Base-by-base conservation (phyloP, 2,113 vertebrate species). In the Cochlearius cochlearius region DNA sequence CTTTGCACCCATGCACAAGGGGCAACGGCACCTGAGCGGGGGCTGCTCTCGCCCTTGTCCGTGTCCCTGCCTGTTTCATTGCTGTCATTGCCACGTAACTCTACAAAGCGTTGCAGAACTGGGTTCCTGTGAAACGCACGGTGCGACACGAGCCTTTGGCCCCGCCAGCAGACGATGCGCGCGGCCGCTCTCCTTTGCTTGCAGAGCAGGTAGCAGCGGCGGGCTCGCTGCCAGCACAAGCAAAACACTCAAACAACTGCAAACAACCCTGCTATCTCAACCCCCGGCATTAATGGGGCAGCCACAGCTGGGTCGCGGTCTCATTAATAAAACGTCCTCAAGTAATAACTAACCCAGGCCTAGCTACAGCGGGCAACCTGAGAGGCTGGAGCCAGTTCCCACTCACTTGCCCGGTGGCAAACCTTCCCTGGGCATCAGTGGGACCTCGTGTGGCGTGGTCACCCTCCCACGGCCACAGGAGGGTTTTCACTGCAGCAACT, bases 81-180 rank as follows among this genome's bases (percentile, higher is more conserved):
- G 73, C 86, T 36, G 2, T 12, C 21, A 7, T 4, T 15, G 32
- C 36, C 83, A 38, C 6, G 1, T 3, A 34, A 3, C 20, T 32
- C 84, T 21, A 47, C 67, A 13, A 41, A 59, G 58, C 0, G 19
- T 13, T 3, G 3, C 59, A 41, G 63, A 20, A 15, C 55, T 1
- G 39, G 43, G 49, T 1, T 53, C n/a, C 47, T 26, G 2, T 11
- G 41, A 19, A 1, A 5, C 1, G 27, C 47, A 5, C 0, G 0
- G 2, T 60, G 71, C 75, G 34, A 34, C 62, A 5, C 0, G 1
- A 73, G 68, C 50, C 36, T 15, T 36, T 3, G 47, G 62, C 18
- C 63, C 62, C 7, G 29, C 36, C 75, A 88, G 64, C 52, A 16
- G 36, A 9, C 0, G 0, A 11, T 10, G 18, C 15, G 15, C 0